These are phyloP conservation scores for Platerodrilus igneus DNA, from an alignment of 2,888 invertebrate genomes.

Conservation along the genomic window DNA sequence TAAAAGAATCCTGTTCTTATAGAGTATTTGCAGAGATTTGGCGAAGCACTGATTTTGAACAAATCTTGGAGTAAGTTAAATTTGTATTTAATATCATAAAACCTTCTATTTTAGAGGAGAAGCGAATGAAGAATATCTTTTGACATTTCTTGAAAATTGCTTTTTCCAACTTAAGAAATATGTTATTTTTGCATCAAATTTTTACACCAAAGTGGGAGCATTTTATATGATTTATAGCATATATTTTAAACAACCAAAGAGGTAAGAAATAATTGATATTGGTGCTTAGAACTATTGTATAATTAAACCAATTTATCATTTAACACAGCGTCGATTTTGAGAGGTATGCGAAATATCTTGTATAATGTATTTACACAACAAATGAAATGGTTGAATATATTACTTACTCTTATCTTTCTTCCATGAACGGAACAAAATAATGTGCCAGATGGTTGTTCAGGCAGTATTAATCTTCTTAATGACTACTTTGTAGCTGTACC, in stretches of 20 bases:
- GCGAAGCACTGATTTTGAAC: slow-evolving; percentile 33
- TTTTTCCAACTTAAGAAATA: slow-evolving; percentile 35
- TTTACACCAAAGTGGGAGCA: slow-evolving; percentile 36
- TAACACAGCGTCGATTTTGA: too few relatives aligned
- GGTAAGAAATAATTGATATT: slow-evolving; percentile 29
- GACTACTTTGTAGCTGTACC: too few relatives aligned
- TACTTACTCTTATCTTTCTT: too few relatives aligned
- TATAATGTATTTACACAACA: too few relatives aligned
- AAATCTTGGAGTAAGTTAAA: slow-evolving; percentile 35
- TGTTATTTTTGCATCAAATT: slow-evolving; percentile 29
- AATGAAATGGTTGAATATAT: too few relatives aligned
- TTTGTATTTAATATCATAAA: background rate
- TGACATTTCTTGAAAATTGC: slow-evolving; percentile 33
- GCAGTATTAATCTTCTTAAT: too few relatives aligned
- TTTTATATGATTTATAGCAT: slow-evolving; percentile 39
- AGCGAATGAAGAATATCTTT: slow-evolving; percentile 27
- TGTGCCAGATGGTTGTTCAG: too few relatives aligned
- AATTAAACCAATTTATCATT: background rate
- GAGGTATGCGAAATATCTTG: too few relatives aligned
- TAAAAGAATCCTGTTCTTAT: slow-evolving; percentile 29
- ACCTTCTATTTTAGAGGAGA: slow-evolving; percentile 32
- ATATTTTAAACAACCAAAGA: slow-evolving; percentile 41
- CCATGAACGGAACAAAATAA: too few relatives aligned
- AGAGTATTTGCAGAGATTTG: slow-evolving; percentile 34
- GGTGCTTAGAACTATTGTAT: background rate